These are phyloP conservation scores for Diuraphis noxia DNA, from an alignment of 1,140 invertebrate species.

Conservation along the genomic window DNA sequence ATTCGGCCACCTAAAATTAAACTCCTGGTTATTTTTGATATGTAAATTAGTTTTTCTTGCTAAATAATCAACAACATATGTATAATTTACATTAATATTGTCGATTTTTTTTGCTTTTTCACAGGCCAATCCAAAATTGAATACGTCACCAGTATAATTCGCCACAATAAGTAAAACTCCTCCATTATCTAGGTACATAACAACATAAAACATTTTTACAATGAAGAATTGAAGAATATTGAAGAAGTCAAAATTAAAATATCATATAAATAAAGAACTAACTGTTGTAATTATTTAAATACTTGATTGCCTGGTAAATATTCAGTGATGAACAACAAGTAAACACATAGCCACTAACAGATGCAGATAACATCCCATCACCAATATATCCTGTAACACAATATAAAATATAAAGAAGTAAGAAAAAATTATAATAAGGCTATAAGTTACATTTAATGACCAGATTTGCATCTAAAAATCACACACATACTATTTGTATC, in stretches of 20 bases:
- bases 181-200: slow-evolving; percentile 58
- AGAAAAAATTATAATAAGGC: background rate
- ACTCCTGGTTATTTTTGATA: background rate
- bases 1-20: slow-evolving; percentile 57
- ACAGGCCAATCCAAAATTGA: slow-evolving; percentile 83
- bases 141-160: slow-evolving; percentile 85
- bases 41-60: no score
- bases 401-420: background rate
- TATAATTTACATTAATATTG: slow-evolving; percentile 66
- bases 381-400: slow-evolving; percentile 74
- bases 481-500: background rate
- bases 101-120: slow-evolving; percentile 69
- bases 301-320: slow-evolving; percentile 66
- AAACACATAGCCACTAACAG: slow-evolving; percentile 77
- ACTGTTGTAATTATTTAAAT: slow-evolving; percentile 37
- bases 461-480: background rate
- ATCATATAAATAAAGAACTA: background rate
- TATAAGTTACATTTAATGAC: background rate
- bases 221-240: background rate
- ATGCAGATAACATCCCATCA: slow-evolving; percentile 73
- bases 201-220: background rate
- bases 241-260: background rate
- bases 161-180: slow-evolving; percentile 76
- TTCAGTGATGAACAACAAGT: slow-evolving; percentile 74
- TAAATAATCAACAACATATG: no score